Conservation (phyloP, 2,888 invertebrate genomes). For the Heliconius sara region DNA sequence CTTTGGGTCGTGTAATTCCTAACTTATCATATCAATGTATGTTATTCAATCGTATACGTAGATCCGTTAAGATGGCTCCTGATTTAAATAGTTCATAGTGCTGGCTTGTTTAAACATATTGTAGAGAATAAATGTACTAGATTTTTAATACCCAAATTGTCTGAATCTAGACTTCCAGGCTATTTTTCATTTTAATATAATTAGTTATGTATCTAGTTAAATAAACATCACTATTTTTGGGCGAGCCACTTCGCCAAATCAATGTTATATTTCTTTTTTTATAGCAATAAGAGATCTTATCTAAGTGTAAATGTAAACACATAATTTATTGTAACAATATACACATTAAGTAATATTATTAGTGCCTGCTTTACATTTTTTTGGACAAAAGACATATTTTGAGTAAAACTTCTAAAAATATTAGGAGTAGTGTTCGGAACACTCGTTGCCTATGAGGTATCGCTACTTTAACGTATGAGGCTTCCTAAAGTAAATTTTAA, state of each 20-base stretch:
- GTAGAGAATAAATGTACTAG: slow-evolving; percentile 39
- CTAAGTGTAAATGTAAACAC: slow-evolving; percentile 76
- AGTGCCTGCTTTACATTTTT: slow-evolving; percentile 80
- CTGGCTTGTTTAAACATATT: slow-evolving; percentile 40
- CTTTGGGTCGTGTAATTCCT: slow-evolving; percentile 38
- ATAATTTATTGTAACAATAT: slow-evolving; percentile 82
- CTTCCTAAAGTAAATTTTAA: slow-evolving; percentile 75
- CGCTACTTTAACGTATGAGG: slow-evolving; percentile 73
- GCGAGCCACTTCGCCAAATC: slow-evolving; percentile 51
- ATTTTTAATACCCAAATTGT: slow-evolving; percentile 35
- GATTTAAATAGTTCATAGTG: slow-evolving; percentile 40
- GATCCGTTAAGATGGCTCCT: slow-evolving; percentile 38
- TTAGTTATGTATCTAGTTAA: slow-evolving; percentile 62
- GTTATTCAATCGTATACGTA: slow-evolving; percentile 39
- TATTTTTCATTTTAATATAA: slow-evolving; percentile 47
- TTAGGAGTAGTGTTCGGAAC: slow-evolving; percentile 72
- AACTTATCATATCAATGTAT: slow-evolving; percentile 45
- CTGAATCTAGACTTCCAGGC: slow-evolving; percentile 54
- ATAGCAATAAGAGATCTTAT: slow-evolving; percentile 72
- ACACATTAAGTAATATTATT: slow-evolving; percentile 76
- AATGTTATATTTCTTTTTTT: slow-evolving; percentile 64
- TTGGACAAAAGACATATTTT: slow-evolving; percentile 80
- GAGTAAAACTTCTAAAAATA: slow-evolving; percentile 66
- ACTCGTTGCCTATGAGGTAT: slow-evolving; percentile 58
- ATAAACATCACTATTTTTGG: slow-evolving; percentile 63